Evolutionary conservation across 2,888 invertebrate species (phyloP), one percentile per base, ranked within the genome.

Genomic region (Aleiodes testaceus): DNA sequence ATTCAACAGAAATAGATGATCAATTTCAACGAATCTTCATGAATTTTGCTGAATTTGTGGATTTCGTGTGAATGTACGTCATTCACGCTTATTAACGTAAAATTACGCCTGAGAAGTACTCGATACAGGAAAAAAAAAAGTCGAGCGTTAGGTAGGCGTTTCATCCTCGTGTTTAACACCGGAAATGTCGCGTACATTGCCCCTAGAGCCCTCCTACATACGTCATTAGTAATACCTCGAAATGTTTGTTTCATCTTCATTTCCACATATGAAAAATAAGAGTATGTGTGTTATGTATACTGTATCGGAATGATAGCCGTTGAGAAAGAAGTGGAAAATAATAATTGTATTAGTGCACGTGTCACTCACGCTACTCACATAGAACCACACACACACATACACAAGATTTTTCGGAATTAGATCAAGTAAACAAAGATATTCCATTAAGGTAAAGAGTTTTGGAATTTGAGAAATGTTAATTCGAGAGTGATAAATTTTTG

Each of bases 141-240:
- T 5, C 4, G 26, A 26, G 36, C 59, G 14, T 42, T 59, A 36
- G 42, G 59, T 59, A 36, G 36, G 42, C 61, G 68, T 68, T 36
- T 36, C 61, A 61, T 68, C 50, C 47, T 49, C 49, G 50, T 47
- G 61, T 68, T 68, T 61, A 45, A 61, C 47, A 63, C 69, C 63
- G 63, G 69, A 69, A 69, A 50, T 63, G 16, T 61, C 36, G 49
- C 42, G 69, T 52, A 63, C 69, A 69, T 69, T 69, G 63, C 63
- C 63, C 63, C 63, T 44, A 66, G 66, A 63, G 63, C 44, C 64
- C 44, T 63, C 26, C 52, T 69, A 64, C 50, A 26, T 69, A 69
- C 69, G 63, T 69, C 69, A 69, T 52, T 69, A 63, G 63, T 36
- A 42, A 42, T 59, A 63, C 63, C 44, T 63, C 45, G 63, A 63